Evolutionary conservation across 2,113 vertebrate species (phyloP).

Genomic region (Entomyzon cyanotis): DNA sequence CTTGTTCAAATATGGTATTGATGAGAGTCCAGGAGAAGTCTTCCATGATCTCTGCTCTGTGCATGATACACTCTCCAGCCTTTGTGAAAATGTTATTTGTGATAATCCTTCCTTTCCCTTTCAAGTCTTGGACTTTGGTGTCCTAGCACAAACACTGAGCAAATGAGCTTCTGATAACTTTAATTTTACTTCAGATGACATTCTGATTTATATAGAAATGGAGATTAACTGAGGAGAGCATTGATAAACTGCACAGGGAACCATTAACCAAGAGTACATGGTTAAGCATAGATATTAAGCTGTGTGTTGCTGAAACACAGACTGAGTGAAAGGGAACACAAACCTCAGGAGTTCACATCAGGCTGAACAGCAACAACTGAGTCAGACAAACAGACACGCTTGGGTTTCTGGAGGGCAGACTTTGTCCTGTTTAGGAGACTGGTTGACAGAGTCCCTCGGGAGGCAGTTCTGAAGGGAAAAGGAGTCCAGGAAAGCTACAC

Average conservation of each 20-base stretch:
- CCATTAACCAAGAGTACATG: background rate
- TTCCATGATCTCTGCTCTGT: background rate
- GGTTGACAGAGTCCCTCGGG: background rate
- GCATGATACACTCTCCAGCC: background rate
- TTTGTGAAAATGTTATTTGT: background rate
- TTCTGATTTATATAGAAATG: background rate
- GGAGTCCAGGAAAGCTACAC: background rate
- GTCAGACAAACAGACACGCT: background rate
- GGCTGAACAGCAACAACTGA: background rate
- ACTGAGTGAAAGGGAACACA: background rate
- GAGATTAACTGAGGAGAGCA: background rate
- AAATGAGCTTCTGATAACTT: background rate
- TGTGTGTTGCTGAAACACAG: background rate
- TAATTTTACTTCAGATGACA: background rate
- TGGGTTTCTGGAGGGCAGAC: background rate
- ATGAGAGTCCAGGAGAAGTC: background rate
- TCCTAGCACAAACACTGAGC: background rate
- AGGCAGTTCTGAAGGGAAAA: background rate
- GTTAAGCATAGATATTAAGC: background rate
- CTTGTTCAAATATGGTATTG: background rate
- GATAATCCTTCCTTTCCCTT: background rate
- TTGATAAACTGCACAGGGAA: background rate
- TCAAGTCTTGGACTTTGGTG: background rate
- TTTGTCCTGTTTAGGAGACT: background rate
- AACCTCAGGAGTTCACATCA: background rate